phyloP scores from a whole-genome alignment of 2,888 invertebrate genomes.

The Tuberolachnus salignus region DNA sequence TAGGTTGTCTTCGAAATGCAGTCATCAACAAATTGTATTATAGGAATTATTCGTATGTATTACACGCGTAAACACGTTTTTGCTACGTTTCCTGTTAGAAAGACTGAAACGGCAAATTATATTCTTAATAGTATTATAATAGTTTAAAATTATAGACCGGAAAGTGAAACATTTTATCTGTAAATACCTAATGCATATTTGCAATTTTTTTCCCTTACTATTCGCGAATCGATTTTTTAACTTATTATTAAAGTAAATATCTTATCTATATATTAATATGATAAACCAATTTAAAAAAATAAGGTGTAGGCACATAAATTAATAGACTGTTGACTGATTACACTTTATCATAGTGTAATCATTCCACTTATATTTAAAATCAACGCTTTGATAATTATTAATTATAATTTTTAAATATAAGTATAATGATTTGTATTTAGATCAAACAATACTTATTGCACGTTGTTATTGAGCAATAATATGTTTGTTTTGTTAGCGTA shows the following conservation, averaged over 20 bases:
- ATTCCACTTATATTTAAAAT: not conserved
- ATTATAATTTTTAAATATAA: not conserved
- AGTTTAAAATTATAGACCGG: too few relatives aligned
- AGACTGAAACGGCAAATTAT: too few relatives aligned
- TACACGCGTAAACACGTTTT: too few relatives aligned
- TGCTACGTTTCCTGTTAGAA: too few relatives aligned
- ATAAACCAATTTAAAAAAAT: slow-evolving; percentile 11
- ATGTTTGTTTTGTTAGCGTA: slow-evolving; percentile 19
- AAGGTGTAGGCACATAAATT: not conserved
- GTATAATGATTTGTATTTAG: not conserved
- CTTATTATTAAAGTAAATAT: not conserved
- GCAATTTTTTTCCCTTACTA: slow-evolving; percentile 7
- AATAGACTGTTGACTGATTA: too few relatives aligned
- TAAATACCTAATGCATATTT: not conserved
- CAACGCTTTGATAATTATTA: not conserved
- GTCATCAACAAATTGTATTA: too few relatives aligned
- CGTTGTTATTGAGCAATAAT: slow-evolving; percentile 51
- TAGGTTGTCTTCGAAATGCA: too few relatives aligned
- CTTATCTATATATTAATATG: slow-evolving; percentile 3
- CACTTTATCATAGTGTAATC: not conserved
- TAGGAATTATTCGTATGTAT: too few relatives aligned
- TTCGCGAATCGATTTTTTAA: not conserved
- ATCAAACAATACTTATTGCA: slow-evolving; percentile 23
- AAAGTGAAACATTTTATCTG: too few relatives aligned
- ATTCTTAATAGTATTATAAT: too few relatives aligned